Evolutionary conservation across 2,797 vertebrate genomes (phyloP), one percentile per base, ranked within the genome.

Genomic region (Epinephelus coioides): DNA sequence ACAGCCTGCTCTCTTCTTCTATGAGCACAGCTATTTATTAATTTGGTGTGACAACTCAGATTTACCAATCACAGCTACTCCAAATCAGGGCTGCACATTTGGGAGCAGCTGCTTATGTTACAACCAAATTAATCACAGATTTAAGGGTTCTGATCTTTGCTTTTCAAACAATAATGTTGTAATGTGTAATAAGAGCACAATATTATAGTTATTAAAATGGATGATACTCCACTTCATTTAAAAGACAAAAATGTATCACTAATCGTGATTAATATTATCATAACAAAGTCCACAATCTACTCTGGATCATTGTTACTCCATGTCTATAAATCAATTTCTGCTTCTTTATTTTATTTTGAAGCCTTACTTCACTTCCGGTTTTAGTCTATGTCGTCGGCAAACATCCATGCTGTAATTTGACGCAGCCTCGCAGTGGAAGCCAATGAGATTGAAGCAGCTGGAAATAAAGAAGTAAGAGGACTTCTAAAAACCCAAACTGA

Each of bases 401-500:
- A 12, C 2, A 43, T 43, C 9, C 11, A 43, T 43, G 40, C 43
- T 4, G 25, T 0, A 51, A 0, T 12, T 55, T 73, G 27, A 75
- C 46, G 19, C 1, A 5, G 49, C n/a, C 5, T 49, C 17, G 3
- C 2, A 23, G 47, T 21, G 25, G 19, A 2, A 79, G 23, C 84
- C 86, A 88, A 87, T 90, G 11, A 80, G 30, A 14, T 70, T 30
- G 19, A 66, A 73, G 83, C 40, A 1, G 38, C 54, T 69, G 46
- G 65, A 69, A 44, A 73, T 75, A 69, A 40, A 21, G 38, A 78
- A 64, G 43, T 18, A 5, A 15, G 3, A 18, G 12, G 6, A 13
- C 23, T 65, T 68, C 9, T 34, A 34, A 34, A 34, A 34, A 6
- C 34, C 34, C 2, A 34, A 34, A 34, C 0, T 34, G 34, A 34